These are phyloP conservation scores for Ennomos quercinarius DNA, from an alignment of 2,888 invertebrate species.

Conservation along the genomic window DNA sequence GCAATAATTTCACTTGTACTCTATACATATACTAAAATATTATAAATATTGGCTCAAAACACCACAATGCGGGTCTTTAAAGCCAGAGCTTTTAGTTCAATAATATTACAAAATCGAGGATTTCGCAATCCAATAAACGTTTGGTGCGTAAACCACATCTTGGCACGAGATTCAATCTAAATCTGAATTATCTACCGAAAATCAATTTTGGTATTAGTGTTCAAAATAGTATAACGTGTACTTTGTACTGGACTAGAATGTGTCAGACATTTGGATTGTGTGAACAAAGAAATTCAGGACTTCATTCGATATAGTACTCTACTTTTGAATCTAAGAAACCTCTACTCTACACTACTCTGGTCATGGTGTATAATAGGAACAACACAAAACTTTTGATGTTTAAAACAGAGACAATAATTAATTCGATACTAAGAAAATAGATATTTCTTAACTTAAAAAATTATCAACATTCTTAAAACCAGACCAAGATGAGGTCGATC, in stretches of 20 bases:
- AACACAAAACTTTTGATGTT: too few relatives aligned
- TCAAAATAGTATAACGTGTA: background rate
- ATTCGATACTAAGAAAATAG: too few relatives aligned
- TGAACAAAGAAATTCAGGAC: too few relatives aligned
- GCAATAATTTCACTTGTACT: background rate
- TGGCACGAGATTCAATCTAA: constrained; percentile 30
- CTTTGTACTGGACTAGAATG: background rate
- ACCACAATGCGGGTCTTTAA: background rate
- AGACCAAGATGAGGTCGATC: constrained; percentile 10
- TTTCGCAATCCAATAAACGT: constrained; percentile 13
- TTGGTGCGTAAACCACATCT: constrained; percentile 19
- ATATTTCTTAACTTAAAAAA: too few relatives aligned
- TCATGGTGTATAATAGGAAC: too few relatives aligned
- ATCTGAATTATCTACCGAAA: constrained; percentile 18
- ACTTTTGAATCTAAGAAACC: too few relatives aligned
- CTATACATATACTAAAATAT: background rate
- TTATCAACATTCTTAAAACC: constrained; percentile 17
- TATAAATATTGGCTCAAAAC: background rate
- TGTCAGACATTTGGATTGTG: too few relatives aligned
- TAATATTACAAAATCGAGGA: constrained; percentile 13
- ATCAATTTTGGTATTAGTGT: constrained; percentile 19
- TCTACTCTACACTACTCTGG: too few relatives aligned
- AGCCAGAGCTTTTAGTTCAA: constrained; percentile 4
- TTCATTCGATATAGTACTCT: too few relatives aligned
- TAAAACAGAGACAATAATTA: too few relatives aligned